These are phyloP conservation scores for Oryzaephilus surinamensis DNA, from an alignment of 1,140 invertebrate species.

Conservation along the genomic window DNA sequence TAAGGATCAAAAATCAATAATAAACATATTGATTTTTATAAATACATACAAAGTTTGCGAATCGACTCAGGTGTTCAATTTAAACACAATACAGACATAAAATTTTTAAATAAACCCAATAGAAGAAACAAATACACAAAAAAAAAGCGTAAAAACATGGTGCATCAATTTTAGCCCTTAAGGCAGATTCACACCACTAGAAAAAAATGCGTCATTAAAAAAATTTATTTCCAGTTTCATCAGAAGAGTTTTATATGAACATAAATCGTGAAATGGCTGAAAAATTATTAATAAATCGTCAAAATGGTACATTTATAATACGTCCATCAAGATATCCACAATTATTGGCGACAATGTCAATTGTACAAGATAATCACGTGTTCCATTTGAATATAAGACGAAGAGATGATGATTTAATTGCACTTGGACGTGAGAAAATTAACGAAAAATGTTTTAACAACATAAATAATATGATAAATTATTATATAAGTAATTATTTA, in stretches of 20 bases:
- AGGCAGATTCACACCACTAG: too few species aligned
- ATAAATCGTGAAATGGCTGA: slow-evolving; percentile 26
- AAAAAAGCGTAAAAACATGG: too few species aligned
- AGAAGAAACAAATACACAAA: too few species aligned
- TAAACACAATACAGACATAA: too few species aligned
- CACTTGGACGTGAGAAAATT: slow-evolving; percentile 27
- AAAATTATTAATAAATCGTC: slow-evolving; percentile 23
- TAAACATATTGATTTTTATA: too few species aligned
- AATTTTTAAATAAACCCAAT: too few species aligned
- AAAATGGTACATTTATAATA: slow-evolving; percentile 33
- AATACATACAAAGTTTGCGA: neutral
- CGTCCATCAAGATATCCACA: slow-evolving; percentile 26
- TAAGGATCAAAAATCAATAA: too few species aligned
- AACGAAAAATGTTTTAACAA: slow-evolving; percentile 30
- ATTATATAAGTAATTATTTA: slow-evolving; percentile 34
- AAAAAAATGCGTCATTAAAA: too few species aligned
- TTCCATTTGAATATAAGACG: slow-evolving; percentile 30
- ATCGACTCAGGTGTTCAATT: too few species aligned
- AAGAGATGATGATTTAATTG: slow-evolving; percentile 23
- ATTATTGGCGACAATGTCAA: slow-evolving; percentile 26
- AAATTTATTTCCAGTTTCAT: too few species aligned
- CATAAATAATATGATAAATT: slow-evolving; percentile 31
- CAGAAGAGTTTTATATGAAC: slow-evolving; percentile 28
- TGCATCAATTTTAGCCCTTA: too few species aligned
- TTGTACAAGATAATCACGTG: slow-evolving; percentile 28